Conservation (phyloP, 2,797 vertebrate species). For the Heteromormyrus szaboi region DNA sequence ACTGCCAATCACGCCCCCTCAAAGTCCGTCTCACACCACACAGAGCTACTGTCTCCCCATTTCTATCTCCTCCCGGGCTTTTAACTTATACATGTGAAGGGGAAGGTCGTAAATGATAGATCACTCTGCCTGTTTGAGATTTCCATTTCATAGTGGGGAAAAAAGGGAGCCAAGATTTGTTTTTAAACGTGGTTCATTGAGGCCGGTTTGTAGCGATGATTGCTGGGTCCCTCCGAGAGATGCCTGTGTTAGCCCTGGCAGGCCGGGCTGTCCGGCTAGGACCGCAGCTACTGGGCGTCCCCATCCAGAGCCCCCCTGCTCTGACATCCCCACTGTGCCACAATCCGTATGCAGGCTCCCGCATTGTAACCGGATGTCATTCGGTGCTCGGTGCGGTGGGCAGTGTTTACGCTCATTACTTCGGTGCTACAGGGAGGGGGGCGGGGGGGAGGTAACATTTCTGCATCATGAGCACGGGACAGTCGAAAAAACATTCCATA, state of each 20-base stretch:
- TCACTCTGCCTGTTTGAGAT: slow-evolving; percentile 44
- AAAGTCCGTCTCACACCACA: not conserved
- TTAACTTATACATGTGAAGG: slow-evolving; percentile 48
- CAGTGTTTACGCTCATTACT: not conserved
- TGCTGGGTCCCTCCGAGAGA: not conserved
- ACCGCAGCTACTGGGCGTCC: not conserved
- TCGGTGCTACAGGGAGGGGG: not conserved
- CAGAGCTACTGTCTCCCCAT: not conserved
- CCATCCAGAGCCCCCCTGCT: not conserved
- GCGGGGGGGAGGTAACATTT: not conserved
- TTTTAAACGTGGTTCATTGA: not conserved
- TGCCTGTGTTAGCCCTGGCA: no score
- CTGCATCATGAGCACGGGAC: not conserved
- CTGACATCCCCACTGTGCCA: not conserved
- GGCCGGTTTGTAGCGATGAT: not conserved
- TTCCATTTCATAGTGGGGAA: slow-evolving; percentile 18
- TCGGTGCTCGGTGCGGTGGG: not conserved
- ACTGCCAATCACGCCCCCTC: not conserved
- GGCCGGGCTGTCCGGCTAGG: not conserved
- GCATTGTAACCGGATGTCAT: not conserved
- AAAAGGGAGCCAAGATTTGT: not conserved
- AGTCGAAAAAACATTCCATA: not conserved
- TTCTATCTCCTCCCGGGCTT: slow-evolving; percentile 39
- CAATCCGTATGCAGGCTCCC: not conserved
- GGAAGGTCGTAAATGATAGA: slow-evolving; percentile 55